Evolutionary conservation across 2,888 invertebrate species (phyloP).

Genomic region (Netelia virgata): DNA sequence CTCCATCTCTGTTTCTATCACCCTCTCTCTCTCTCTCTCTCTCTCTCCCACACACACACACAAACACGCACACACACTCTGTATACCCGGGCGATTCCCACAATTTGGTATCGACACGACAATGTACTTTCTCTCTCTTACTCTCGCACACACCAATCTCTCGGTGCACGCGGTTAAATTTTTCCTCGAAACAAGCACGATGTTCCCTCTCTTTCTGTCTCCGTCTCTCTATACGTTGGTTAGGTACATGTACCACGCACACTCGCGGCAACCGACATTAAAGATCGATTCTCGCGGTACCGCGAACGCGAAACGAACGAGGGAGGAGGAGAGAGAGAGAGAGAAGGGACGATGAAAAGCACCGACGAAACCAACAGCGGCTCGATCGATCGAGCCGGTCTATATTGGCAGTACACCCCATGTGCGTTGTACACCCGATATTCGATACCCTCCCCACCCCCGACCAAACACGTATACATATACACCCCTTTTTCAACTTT

Average conservation of each 20-base stretch:
- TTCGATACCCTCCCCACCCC: slow-evolving; percentile 41
- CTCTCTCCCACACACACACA: neutral
- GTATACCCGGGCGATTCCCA: slow-evolving; percentile 51
- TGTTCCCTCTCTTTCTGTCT: neutral
- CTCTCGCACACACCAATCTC: slow-evolving; percentile 11
- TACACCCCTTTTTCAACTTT: slow-evolving; percentile 29
- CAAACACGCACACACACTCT: neutral
- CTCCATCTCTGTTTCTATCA: slow-evolving; percentile 11
- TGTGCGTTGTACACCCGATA: slow-evolving; percentile 63
- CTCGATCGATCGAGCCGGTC: slow-evolving; percentile 63
- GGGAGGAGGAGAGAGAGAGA: slow-evolving; percentile 15
- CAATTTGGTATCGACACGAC: slow-evolving; percentile 64
- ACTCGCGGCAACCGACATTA: slow-evolving; percentile 58
- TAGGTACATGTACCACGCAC: slow-evolving; percentile 25
- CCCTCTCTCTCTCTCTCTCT: slow-evolving; percentile 29
- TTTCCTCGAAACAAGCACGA: slow-evolving; percentile 55
- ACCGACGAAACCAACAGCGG: slow-evolving; percentile 53
- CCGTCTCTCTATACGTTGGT: neutral
- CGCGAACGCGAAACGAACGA: slow-evolving; percentile 55
- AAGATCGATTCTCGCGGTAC: slow-evolving; percentile 66
- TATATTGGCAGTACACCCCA: slow-evolving; percentile 60
- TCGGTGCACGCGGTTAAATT: slow-evolving; percentile 59
- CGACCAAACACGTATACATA: slow-evolving; percentile 34
- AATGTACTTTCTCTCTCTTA: slow-evolving; percentile 19
- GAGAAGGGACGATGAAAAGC: slow-evolving; percentile 2